Base-by-base conservation (phyloP, 2,797 vertebrate species). In the Anguilla obscura region DNA sequence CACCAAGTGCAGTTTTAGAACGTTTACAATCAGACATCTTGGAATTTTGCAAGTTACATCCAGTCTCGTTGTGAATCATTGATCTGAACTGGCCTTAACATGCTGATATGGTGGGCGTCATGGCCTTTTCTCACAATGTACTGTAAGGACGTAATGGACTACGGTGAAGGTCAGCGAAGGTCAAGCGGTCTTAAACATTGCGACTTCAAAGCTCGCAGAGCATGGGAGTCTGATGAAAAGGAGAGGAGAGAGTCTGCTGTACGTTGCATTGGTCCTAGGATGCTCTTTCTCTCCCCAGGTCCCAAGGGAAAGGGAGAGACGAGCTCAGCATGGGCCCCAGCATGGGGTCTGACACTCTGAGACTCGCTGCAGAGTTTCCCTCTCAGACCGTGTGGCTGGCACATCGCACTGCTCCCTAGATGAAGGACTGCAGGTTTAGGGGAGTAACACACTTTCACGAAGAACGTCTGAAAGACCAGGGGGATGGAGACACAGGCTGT, bases 251-350 rank as follows among this genome's bases (percentile, higher is more conserved):
- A 40, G 36, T 40, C 36, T 40, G 74, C 36, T 7, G 33, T 71
- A 69, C 88, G 80, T 89, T 52, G 74, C 27, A 79, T 8, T 24
- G 36, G 24, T 66, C 21, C 40, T n/a, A 50, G 10, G 66, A 18
- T 80, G 14, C 86, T 66, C 48, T 10, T 14, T 9, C 30, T 52
- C 74, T 0, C 18, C 54, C 12, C 30, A 18, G 50, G 71, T 76
- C 79, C 18, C 56, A 24, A 82, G 52, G 84, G 56, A 88, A 76
- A 40, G 16, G 36, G 21, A 48, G 86, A 30, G 87, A 84, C 82
- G 54, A 50, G 36, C 50, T 33, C 71, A 50, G 52, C 48, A 63
- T 52, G 85, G 89, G 86, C 71, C 54, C 54, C 85, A 40, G 36
- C 36, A 40, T 66, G 50, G 6, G 87, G 52, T 71, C 66, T 30